Evolutionary conservation across 2,888 invertebrate genomes (phyloP).

Genomic region (Himalopsyche anomala): DNA sequence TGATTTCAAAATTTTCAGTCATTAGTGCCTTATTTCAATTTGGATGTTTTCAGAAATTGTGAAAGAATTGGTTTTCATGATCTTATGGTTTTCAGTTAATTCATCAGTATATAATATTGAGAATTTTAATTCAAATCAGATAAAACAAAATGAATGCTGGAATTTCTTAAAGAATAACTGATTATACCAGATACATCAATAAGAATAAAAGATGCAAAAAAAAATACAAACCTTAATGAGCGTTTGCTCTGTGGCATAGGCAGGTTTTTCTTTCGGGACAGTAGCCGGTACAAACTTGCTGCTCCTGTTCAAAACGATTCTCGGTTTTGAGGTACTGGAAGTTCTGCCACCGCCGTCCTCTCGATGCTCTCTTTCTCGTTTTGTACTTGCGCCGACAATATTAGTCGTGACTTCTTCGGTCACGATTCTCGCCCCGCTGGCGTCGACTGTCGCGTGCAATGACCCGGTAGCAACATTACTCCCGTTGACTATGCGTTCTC

Average conservation of each 20-base stretch:
- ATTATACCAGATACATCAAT: too few relatives aligned
- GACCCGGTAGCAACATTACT: neutral
- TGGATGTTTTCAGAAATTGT: too few relatives aligned
- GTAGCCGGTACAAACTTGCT: slow-evolving; percentile 65
- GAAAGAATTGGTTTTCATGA: too few relatives aligned
- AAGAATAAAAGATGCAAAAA: neutral
- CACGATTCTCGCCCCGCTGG: neutral
- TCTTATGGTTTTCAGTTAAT: too few relatives aligned
- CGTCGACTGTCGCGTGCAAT: neutral
- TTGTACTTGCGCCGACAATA: slow-evolving; percentile 34
- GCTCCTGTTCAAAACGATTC: slow-evolving; percentile 67
- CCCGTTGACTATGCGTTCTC: neutral
- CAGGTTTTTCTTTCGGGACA: slow-evolving; percentile 64
- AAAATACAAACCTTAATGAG: slow-evolving; percentile 71
- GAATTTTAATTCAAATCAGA: too few relatives aligned
- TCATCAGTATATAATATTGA: too few relatives aligned
- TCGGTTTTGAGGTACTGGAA: slow-evolving; percentile 66
- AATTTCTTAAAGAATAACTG: too few relatives aligned
- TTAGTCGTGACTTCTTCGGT: neutral
- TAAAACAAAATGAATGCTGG: too few relatives aligned
- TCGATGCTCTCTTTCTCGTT: slow-evolving; percentile 48
- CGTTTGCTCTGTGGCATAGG: slow-evolving; percentile 71
- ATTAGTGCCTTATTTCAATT: too few relatives aligned
- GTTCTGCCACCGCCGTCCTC: slow-evolving; percentile 62
- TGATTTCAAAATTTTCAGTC: too few relatives aligned